A percentile compares a stretch with the other conserved stretches of the same genome.
Evolutionary conservation across 2,888 invertebrate species (phyloP).

Genomic region (Microdon myrmicae): DNA sequence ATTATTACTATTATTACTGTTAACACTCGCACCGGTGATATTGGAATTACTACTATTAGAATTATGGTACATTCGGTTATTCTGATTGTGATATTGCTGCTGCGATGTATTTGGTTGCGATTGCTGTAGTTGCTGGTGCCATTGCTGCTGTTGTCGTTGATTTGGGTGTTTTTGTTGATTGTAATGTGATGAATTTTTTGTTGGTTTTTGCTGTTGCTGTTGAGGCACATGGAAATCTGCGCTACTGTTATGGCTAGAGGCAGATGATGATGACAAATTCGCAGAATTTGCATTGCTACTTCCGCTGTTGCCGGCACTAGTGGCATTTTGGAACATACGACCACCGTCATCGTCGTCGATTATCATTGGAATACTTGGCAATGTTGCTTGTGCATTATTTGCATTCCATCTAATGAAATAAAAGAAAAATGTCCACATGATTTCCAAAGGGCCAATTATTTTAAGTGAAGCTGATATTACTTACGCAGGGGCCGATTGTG

Average conservation of each 20-base stretch:
- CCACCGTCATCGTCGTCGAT: conserved; percentile 72
- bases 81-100: not conserved
- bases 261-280: conserved; percentile 55
- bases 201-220: conserved; percentile 56
- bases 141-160: conserved; percentile 56
- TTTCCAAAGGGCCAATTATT: conserved; percentile 42
- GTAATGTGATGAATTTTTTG: conserved; percentile 56
- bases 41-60: conserved; percentile 45
- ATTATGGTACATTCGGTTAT: conserved; percentile 29
- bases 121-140: conserved; percentile 55
- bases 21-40: conserved; percentile 52
- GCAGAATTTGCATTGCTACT: conserved; percentile 37
- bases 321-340: conserved; percentile 57
- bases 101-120: conserved; percentile 15
- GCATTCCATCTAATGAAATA: conserved; percentile 70
- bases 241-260: conserved; percentile 57
- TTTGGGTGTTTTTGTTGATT: conserved; percentile 53
- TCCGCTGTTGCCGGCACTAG: conserved; percentile 55
- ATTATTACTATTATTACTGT: conserved; percentile 55
- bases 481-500: conserved; percentile 66
- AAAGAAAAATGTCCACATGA: conserved; percentile 21
- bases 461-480: too few relatives aligned
- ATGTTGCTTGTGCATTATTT: conserved; percentile 74
- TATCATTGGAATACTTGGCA: conserved; percentile 81
- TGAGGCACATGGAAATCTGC: conserved; percentile 54